Percentiles rank a stretch among this genome's conserved stretches.
Conservation (phyloP, 2,113 vertebrate genomes). For the pig (Sus scrofa) region T2T-Sscrofa CM000827.6:97970501-97971000, state of each 20-base stretch:
- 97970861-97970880: constrained; percentile 73
- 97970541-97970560: background rate
- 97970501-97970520: background rate
- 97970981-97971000: constrained; percentile 90
- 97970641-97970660: background rate
- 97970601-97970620: background rate
- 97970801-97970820: constrained; percentile 82
- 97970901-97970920: constrained; percentile 89
- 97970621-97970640: constrained; percentile 55
- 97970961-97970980: constrained; percentile 88
- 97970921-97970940: constrained; percentile 87
- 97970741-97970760: constrained; percentile 81
- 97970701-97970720: constrained; percentile 34
- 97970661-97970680: constrained; percentile 76
- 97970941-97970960: constrained; percentile 88
- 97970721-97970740: constrained; percentile 61
- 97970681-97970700: constrained; percentile 76
- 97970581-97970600: background rate
- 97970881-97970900: constrained; percentile 84
- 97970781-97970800: constrained; percentile 80
- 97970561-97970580: background rate
- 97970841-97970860: constrained; percentile 31
- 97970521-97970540: background rate
- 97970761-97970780: constrained; percentile 87
- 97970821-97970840: constrained; percentile 27